These are phyloP conservation scores for Copidosoma floridanum DNA, from an alignment of 1,140 invertebrate genomes.

Conservation along the genomic window DNA sequence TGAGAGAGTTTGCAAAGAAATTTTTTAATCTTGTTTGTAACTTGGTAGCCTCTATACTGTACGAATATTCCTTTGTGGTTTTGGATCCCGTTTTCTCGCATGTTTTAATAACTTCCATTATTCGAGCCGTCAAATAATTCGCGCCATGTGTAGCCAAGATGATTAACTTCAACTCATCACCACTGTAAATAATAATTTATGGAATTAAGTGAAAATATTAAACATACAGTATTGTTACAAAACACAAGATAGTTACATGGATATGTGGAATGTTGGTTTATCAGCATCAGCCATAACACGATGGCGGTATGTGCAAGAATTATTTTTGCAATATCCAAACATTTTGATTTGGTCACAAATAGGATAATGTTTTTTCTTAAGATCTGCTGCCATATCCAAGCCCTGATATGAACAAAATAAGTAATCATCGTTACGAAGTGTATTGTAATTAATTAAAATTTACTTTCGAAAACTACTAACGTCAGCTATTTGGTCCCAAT, in stretches of 20 bases:
- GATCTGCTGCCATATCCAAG: slow-evolving; percentile 37
- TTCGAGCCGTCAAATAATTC: slow-evolving; percentile 45
- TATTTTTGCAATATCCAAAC: slow-evolving; percentile 45
- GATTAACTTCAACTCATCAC: slow-evolving; percentile 41
- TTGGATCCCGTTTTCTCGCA: slow-evolving; percentile 26
- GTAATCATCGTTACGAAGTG: too few relatives aligned
- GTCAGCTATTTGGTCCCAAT: slow-evolving; percentile 30
- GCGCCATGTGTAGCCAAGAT: slow-evolving; percentile 43
- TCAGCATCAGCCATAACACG: slow-evolving; percentile 42
- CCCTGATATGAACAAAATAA: slow-evolving; percentile 30
- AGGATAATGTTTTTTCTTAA: slow-evolving; percentile 37
- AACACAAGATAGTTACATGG: slow-evolving; percentile 32
- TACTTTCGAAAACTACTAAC: slow-evolving; percentile 31
- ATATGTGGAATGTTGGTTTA: slow-evolving; percentile 36
- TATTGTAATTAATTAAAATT: too few relatives aligned
- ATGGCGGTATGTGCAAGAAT: slow-evolving; percentile 43
- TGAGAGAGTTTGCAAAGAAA: too few relatives aligned
- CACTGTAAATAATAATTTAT: slow-evolving; percentile 32
- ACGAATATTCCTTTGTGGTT: too few relatives aligned
- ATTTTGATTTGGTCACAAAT: slow-evolving; percentile 48
- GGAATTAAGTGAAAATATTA: not conserved
- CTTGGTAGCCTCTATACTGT: too few relatives aligned
- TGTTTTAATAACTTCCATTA: slow-evolving; percentile 35
- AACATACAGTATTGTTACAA: slow-evolving; percentile 9
- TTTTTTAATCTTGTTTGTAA: too few relatives aligned